A percentile compares a stretch with the other conserved stretches of the same genome.
Conservation (phyloP, 2,888 invertebrate species). For the Euclidia mi region DNA sequence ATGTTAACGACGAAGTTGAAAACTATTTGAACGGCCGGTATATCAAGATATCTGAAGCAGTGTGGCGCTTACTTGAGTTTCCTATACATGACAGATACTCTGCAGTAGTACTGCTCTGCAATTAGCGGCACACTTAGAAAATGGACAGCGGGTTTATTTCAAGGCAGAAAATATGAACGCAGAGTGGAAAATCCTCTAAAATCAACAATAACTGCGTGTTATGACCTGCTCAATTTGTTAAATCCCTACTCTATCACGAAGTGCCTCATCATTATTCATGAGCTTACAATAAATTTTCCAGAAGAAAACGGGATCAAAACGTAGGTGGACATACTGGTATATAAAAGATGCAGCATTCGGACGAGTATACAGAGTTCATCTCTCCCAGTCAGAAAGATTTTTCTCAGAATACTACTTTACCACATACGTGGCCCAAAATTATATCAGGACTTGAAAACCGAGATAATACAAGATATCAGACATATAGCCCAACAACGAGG, state of each 20-base stretch:
- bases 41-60: constrained; percentile 17
- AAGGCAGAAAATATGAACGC: neutral
- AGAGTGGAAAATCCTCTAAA: neutral
- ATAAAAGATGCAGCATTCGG: constrained; percentile 19
- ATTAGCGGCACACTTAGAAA: neutral
- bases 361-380: constrained; percentile 19
- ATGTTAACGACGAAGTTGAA: constrained; percentile 10
- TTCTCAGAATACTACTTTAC: constrained; percentile 10
- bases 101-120: neutral
- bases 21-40: constrained; percentile 21
- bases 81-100: neutral
- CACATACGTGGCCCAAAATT: constrained; percentile 18
- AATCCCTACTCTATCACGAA: constrained; percentile 4
- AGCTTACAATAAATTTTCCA: constrained; percentile 11
- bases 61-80: constrained; percentile 19
- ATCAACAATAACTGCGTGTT: neutral
- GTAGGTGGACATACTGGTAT: constrained; percentile 17
- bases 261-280: constrained; percentile 13
- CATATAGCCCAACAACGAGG: neutral
- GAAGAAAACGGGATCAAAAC: neutral
- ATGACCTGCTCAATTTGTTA: too few species aligned
- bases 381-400: constrained; percentile 25
- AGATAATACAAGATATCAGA: constrained; percentile 4
- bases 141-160: neutral
- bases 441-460: constrained; percentile 13